Percentiles rank a stretch among this genome's conserved stretches.
Evolutionary conservation across 2,888 invertebrate genomes (phyloP).

Genomic region (Ophion ventricosus): DNA sequence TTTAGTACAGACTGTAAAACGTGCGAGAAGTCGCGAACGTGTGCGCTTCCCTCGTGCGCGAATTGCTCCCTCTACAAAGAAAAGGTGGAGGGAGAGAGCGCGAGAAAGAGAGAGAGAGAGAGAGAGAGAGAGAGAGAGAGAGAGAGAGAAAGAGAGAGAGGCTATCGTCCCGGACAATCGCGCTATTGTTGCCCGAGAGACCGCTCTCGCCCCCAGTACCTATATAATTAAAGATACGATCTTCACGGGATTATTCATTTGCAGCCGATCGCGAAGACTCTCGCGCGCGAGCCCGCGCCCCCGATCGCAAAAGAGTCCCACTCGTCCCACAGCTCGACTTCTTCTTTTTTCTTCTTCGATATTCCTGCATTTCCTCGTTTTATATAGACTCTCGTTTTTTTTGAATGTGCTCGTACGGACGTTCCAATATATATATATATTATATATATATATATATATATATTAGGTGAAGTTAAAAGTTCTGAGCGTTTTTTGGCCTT

Average conservation of each 20-base stretch:
- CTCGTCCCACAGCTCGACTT: slow-evolving; percentile 39
- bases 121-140: slow-evolving; percentile 55
- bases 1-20: slow-evolving; percentile 36
- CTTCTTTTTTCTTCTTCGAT: neutral
- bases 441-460: neutral
- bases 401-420: neutral
- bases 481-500: no score
- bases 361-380: slow-evolving; percentile 9
- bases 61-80: slow-evolving; percentile 51
- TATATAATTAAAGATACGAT: slow-evolving; percentile 81
- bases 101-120: slow-evolving; percentile 65
- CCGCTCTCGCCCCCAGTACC: slow-evolving; percentile 68
- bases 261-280: slow-evolving; percentile 70
- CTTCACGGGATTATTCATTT: slow-evolving; percentile 80
- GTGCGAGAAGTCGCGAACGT: slow-evolving; percentile 55
- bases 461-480: no score
- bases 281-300: slow-evolving; percentile 51
- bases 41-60: slow-evolving; percentile 40
- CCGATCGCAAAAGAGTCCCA: slow-evolving; percentile 60
- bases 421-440: neutral
- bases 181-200: slow-evolving; percentile 77
- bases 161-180: slow-evolving; percentile 78
- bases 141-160: slow-evolving; percentile 66
- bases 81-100: slow-evolving; percentile 52
- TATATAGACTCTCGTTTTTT: neutral